Evolutionary conservation across 1,140 invertebrate genomes (phyloP), one percentile per base, ranked within the genome.

Genomic region (Ceratoteleas bidentatus): DNA sequence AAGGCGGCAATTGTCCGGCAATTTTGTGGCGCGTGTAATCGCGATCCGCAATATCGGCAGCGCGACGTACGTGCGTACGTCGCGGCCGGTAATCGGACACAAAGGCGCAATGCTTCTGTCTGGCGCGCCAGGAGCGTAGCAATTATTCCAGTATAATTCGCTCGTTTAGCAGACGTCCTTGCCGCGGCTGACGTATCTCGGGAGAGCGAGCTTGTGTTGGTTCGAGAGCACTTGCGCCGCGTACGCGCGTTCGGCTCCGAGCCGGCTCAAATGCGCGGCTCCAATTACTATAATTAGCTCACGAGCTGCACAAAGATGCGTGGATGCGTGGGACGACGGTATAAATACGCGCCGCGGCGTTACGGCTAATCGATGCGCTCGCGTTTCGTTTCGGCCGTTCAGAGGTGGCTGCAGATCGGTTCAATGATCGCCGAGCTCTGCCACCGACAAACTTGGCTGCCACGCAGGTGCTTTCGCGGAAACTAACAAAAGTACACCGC

Each of bases 141-240:
- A 86, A 89, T 88, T 87, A 89, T 85, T 85, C 73, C 77, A 80
- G 74, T 70, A 87, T 87, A 88, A 88, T 88, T 88, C 79, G 81
- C 80, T 87, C 81, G 76, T 87, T 88, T 84, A 88, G 81, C 81
- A 64, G 85, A 81, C 85, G 86, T 87, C 86, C 86, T 88, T 87
- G 85, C 83, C 76, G 70, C 80, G 74, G 45, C 83, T 87, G 85
- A 87, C 86, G 86, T 85, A 83, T 84, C 69, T 80, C 76, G 65
- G 69, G 81, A 85, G 83, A 86, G 56, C 84, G 73, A 84, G 56
- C 57, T 9, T 32, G 57, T 54, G n/a, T 38, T 9, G 14, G 36
- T 45, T 32, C 62, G 65, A 11, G 15, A 62, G 43, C 52, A 15
- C 34, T 36, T 40, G 38, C 54, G 24, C 10, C 9, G 32, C 56